These are phyloP conservation scores for Malurus alboscapulatus DNA, from an alignment of 2,113 vertebrate genomes.

Conservation along the genomic window DNA sequence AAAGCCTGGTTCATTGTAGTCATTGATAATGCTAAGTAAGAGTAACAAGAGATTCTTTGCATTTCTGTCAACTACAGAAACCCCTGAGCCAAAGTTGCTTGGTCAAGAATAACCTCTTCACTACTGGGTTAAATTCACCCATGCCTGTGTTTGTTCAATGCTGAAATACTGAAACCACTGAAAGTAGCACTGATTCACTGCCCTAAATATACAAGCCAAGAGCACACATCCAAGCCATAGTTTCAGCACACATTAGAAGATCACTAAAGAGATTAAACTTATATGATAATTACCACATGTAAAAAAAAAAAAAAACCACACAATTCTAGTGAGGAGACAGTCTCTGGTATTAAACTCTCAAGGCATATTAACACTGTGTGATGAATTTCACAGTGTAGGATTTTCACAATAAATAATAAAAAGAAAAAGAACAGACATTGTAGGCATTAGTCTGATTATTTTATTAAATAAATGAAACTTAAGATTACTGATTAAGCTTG, in stretches of 20 bases:
- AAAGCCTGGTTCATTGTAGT: not conserved
- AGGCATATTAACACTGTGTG: not conserved
- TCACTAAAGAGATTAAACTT: not conserved
- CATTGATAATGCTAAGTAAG: not conserved
- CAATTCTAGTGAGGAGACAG: not conserved
- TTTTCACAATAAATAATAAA: not conserved
- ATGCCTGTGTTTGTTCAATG: not conserved
- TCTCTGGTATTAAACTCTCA: not conserved
- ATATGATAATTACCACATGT: not conserved
- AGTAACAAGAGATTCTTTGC: not conserved
- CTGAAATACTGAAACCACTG: not conserved
- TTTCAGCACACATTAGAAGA: not conserved
- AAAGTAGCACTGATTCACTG: not conserved
- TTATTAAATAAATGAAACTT: not conserved
- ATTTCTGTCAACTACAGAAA: not conserved
- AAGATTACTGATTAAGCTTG: not conserved
- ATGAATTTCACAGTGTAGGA: not conserved
- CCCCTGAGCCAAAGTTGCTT: accelerated
- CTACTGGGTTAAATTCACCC: not conserved
- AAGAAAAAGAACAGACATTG: not conserved
- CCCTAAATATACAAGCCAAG: not conserved
- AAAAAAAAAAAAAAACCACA: not conserved
- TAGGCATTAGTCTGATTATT: not conserved
- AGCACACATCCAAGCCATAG: not conserved
- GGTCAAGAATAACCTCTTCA: not conserved